Evolutionary conservation across 2,113 vertebrate genomes (phyloP).

Genomic region (Macrotus californicus): DNA sequence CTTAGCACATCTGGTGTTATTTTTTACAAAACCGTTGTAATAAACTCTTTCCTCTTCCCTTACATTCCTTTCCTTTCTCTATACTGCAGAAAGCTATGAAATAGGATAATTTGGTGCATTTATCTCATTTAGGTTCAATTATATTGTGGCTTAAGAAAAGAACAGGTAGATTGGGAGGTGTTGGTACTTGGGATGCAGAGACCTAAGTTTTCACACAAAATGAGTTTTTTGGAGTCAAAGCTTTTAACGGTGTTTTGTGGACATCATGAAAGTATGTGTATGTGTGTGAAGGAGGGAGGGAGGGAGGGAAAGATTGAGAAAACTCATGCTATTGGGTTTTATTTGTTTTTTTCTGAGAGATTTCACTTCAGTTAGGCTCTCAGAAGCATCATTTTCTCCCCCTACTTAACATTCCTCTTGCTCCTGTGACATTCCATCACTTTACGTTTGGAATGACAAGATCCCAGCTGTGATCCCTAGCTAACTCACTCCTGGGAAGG

Average conservation of each 20-base stretch:
- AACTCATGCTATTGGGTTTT: not conserved
- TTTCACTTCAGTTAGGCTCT: not conserved
- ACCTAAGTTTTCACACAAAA: not conserved
- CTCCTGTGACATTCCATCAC: rapidly evolving
- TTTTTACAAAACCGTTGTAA: not conserved
- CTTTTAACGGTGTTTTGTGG: not conserved
- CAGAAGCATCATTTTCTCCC: not conserved
- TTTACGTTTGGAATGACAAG: too few species aligned
- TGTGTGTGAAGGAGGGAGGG: not conserved
- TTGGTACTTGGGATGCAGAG: not conserved
- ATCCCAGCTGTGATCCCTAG: not conserved
- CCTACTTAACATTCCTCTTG: rapidly evolving
- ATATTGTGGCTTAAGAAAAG: not conserved
- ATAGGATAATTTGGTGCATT: not conserved
- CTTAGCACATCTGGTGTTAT: too few species aligned
- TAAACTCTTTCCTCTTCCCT: not conserved
- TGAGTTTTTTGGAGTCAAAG: not conserved
- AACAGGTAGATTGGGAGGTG: not conserved
- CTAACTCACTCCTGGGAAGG: not conserved
- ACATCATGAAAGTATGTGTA: not conserved
- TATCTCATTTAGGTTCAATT: not conserved
- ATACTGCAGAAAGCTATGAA: not conserved
- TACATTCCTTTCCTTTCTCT: not conserved
- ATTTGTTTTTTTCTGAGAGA: not conserved
- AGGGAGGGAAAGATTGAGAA: not conserved